Evolutionary conservation across 2,113 vertebrate genomes (phyloP).

Genomic region (Centropus unirufus): DNA sequence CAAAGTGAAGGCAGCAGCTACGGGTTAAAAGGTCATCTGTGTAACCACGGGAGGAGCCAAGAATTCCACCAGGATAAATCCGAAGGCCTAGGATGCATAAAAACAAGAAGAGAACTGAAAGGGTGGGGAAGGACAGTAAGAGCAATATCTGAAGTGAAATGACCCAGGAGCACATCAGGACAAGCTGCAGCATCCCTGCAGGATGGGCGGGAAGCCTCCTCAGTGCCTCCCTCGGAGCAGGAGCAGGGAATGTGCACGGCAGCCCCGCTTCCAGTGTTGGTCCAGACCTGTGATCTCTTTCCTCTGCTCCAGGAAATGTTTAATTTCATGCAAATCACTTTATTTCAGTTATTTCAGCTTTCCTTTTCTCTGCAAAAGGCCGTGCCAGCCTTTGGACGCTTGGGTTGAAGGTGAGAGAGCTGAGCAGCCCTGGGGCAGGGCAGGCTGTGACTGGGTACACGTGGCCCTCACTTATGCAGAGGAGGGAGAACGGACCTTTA

Average conservation of each 20-base stretch:
- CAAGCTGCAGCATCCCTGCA: background rate
- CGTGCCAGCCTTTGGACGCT: background rate
- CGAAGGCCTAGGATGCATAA: background rate
- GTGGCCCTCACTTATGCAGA: background rate
- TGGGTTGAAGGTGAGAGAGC: background rate
- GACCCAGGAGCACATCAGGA: background rate
- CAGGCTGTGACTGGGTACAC: fast-evolving
- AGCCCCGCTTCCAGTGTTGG: background rate
- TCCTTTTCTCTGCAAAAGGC: background rate
- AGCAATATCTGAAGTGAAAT: background rate
- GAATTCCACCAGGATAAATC: background rate
- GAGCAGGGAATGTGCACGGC: fast-evolving
- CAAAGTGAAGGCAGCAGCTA: background rate
- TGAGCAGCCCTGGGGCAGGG: background rate
- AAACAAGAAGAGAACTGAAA: background rate
- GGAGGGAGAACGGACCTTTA: background rate
- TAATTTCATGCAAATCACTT: background rate
- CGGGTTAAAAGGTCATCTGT: background rate
- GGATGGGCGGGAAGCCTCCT: background rate
- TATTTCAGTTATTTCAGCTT: background rate
- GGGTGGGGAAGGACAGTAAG: background rate
- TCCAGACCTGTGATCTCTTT: background rate
- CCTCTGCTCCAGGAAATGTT: background rate
- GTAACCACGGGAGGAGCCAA: background rate
- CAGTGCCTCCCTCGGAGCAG: background rate